Evolutionary conservation across 2,113 vertebrate genomes (phyloP), one percentile per base, ranked within the genome.

Genomic region (Pan paniscus): DNA sequence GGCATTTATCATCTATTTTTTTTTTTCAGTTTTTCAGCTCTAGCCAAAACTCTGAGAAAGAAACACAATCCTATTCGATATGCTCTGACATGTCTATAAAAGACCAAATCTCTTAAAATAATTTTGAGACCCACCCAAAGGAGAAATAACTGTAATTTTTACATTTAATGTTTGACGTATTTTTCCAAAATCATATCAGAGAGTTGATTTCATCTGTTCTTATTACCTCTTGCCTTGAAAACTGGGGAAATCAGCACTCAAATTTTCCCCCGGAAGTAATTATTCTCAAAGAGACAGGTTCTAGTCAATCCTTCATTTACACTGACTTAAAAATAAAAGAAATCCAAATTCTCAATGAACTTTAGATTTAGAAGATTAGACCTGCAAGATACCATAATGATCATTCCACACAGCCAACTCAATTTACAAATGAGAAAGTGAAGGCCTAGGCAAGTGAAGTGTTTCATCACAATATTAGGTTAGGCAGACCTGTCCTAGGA

Each of bases 41-140:
- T 12, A 82, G n/a, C 55, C 38, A 97, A 89, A 89, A 93, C 68
- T 96, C 70, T 84, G 76, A 93, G 76, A 79, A 96, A 90, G 67
- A 48, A 80, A 93, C 52, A 87, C 38, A 86, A 82, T 78, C 11
- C 40, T 18, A 78, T 85, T 78, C 52, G 52, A 81, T 25, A 95
- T 85, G 38, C 9, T 93, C 52, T 91, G 55, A 92, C 48, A 50
- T 30, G 57, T 48, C 72, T 79, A 10, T 57, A 48, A 61, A 97
- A 94, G 35, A 84, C 25, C 40, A 84, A 93, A 80, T 0, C 14
- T 70, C 72, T 94, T 52, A 75, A 68, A 96, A 64, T 76, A 85
- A 96, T 96, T 94, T 75, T 91, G 27, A 96, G 57, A 92, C 70
- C 32, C 22, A 96, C 11, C 23, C 48, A 82, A 89, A 90, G 8